Conservation (phyloP, 2,113 vertebrate species). For the Delphinapterus leucas region DNA sequence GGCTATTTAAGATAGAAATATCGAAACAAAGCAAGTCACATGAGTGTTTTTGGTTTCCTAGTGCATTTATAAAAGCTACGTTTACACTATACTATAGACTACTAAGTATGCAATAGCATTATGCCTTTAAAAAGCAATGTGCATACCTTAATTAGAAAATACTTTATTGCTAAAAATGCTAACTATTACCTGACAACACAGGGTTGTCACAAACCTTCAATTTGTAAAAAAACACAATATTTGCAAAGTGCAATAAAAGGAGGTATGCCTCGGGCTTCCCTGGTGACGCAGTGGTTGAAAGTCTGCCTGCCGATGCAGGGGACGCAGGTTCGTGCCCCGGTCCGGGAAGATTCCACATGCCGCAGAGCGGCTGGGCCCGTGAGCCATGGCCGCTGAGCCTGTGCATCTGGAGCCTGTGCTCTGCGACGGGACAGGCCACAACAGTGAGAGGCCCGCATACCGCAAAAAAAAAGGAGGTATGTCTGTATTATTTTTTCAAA, state of each 20-base stretch:
- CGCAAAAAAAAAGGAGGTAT: not conserved
- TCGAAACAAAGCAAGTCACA: not conserved
- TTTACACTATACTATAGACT: not conserved
- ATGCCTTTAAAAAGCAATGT: not conserved
- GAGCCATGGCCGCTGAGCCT: no score
- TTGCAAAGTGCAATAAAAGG: not conserved
- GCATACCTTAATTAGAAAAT: not conserved
- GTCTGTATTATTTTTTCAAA: not conserved
- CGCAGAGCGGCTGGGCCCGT: no score
- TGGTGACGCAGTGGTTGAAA: no score
- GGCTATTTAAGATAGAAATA: not conserved
- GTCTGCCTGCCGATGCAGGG: no score
- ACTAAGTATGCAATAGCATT: not conserved
- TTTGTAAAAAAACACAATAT: not conserved
- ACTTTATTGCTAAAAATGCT: not conserved
- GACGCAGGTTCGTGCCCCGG: no score
- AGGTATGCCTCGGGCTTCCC: not conserved
- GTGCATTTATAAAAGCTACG: not conserved
- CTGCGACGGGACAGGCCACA: no score
- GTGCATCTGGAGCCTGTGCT: no score
- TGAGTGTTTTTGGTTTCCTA: not conserved
- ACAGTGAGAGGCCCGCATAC: no score
- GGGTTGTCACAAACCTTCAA: not conserved
- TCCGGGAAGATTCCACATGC: no score
- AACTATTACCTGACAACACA: not conserved